phyloP scores from a whole-genome alignment of 2,797 vertebrate species.

The Parotocinclus haroldoi region DNA sequence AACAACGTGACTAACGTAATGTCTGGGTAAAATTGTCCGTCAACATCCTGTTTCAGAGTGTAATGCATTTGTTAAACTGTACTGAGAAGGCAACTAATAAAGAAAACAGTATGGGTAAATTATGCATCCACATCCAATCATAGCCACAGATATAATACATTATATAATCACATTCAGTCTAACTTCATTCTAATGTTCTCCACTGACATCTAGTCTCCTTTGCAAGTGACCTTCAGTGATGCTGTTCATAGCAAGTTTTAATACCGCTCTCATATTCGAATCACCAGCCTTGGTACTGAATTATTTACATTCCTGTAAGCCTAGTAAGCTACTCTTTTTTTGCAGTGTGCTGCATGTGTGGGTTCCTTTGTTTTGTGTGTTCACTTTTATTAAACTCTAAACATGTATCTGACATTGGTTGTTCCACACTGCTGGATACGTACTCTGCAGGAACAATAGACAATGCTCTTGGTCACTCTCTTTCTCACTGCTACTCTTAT shows the following conservation, averaged over 20 bases:
- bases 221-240: slow-evolving; percentile 53
- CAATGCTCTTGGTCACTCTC: slow-evolving; percentile 32
- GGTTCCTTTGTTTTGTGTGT: slow-evolving; percentile 13
- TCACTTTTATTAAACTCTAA: slow-evolving; percentile 39
- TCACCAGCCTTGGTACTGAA: slow-evolving; percentile 53
- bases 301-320: slow-evolving; percentile 50
- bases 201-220: slow-evolving; percentile 37
- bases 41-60: too few species aligned
- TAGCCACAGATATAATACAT: background rate
- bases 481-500: slow-evolving; percentile 37
- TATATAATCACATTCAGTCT: too few species aligned
- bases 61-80: too few species aligned
- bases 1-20: too few species aligned
- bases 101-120: background rate
- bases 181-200: too few species aligned
- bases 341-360: slow-evolving; percentile 42
- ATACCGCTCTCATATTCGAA: slow-evolving; percentile 54
- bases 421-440: too few species aligned
- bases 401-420: background rate
- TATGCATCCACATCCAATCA: slow-evolving; percentile 11
- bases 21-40: too few species aligned
- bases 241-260: slow-evolving; percentile 50
- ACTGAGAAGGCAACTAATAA: background rate
- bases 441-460: background rate
- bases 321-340: slow-evolving; percentile 45